phyloP scores from a whole-genome alignment of 2,888 invertebrate species.

The Spisula subtruncata region DNA sequence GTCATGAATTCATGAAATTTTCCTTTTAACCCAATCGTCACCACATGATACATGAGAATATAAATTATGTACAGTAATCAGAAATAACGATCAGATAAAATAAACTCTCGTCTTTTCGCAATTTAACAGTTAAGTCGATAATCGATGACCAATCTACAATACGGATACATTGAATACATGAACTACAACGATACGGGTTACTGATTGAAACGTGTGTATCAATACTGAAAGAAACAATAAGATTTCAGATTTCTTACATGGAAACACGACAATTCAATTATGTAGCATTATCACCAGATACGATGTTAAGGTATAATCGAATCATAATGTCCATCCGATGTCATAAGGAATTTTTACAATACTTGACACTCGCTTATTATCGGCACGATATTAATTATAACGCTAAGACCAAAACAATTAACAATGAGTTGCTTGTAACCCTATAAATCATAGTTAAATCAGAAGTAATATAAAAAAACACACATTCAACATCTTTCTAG shows the following conservation, averaged over 20 bases:
- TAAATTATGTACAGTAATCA: no score
- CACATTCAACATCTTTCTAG: no score
- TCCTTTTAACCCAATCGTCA: no score
- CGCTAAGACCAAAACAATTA: background rate
- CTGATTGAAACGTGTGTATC: background rate
- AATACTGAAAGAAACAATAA: background rate
- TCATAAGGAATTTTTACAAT: background rate
- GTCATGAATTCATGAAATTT: no score
- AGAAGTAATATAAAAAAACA: no score
- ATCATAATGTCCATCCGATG: background rate
- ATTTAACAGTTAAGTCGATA: background rate
- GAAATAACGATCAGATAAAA: background rate
- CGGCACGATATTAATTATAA: background rate
- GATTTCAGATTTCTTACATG: background rate
- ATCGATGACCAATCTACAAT: background rate
- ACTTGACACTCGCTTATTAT: background rate
- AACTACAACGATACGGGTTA: background rate
- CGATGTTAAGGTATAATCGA: background rate
- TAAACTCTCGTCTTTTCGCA: background rate
- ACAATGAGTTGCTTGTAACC: no score
- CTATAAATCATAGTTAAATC: no score
- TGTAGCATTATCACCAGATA: background rate
- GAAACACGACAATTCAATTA: constrained; percentile 18
- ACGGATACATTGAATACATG: background rate
- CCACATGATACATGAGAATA: no score